Percentiles rank a stretch among this genome's conserved stretches.
Evolutionary conservation across 2,888 invertebrate species (phyloP).

Genomic region (Cataglyphis albicans): DNA sequence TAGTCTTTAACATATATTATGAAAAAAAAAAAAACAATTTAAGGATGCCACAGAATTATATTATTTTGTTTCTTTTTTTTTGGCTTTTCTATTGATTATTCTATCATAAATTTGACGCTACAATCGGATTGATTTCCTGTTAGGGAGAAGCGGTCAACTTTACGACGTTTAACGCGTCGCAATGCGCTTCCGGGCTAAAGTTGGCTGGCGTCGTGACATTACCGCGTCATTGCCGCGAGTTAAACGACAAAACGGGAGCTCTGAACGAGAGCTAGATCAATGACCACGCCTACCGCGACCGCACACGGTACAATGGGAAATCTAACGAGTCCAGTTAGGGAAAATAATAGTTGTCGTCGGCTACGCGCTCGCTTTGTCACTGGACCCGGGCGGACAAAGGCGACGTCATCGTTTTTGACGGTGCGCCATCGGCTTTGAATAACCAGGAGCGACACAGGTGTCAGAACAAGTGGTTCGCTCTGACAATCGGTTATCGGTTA

Average conservation of each 20-base stretch:
- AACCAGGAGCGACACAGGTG: conserved; percentile 76
- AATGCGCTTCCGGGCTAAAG: conserved; percentile 34
- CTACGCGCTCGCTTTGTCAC: conserved; percentile 58
- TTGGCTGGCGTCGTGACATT: conserved; percentile 26
- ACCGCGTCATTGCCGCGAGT: conserved; percentile 33
- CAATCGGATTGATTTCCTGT: not conserved
- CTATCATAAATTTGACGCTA: not conserved
- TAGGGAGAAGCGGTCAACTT: not conserved
- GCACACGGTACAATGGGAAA: conserved; percentile 49
- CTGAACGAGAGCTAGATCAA: conserved; percentile 54
- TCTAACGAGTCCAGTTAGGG: conserved; percentile 63
- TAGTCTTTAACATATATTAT: not conserved
- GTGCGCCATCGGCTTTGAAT: conserved; percentile 72
- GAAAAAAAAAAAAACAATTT: not conserved
- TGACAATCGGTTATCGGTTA: conserved; percentile 81
- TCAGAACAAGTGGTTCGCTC: conserved; percentile 79
- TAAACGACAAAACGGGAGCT: conserved; percentile 43
- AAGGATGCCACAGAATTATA: not conserved
- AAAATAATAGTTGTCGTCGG: conserved; percentile 68
- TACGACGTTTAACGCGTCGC: conserved; percentile 11
- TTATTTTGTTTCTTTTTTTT: not conserved
- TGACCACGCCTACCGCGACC: conserved; percentile 50
- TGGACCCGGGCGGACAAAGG: conserved; percentile 78
- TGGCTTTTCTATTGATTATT: not conserved
- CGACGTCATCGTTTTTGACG: conserved; percentile 79